Conservation (phyloP, 2,888 invertebrate genomes). For the Dynastes hyllus region DNA sequence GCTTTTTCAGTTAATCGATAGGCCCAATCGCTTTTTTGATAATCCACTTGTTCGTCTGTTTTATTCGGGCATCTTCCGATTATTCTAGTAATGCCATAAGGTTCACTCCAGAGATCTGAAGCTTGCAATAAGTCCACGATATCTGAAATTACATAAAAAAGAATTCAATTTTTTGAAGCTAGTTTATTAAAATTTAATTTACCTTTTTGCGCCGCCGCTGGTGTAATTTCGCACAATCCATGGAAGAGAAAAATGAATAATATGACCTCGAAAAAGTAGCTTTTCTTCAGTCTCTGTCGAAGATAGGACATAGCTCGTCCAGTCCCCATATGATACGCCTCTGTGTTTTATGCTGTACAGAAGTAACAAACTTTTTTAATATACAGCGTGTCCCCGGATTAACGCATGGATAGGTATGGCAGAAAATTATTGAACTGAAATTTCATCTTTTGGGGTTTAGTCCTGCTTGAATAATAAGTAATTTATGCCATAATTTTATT, state of each 20-base stretch:
- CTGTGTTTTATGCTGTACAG: not conserved
- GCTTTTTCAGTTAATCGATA: slow-evolving; percentile 77
- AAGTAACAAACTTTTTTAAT: too few relatives aligned
- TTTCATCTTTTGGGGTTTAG: too few relatives aligned
- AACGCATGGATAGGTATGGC: too few relatives aligned
- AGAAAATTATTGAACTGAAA: too few relatives aligned
- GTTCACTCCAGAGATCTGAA: slow-evolving; percentile 76
- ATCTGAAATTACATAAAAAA: slow-evolving; percentile 59
- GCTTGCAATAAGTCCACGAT: slow-evolving; percentile 79
- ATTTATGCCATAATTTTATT: too few relatives aligned
- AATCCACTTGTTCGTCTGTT: slow-evolving; percentile 61
- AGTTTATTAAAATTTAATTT: slow-evolving; percentile 39
- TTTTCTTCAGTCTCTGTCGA: slow-evolving; percentile 56
- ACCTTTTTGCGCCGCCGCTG: slow-evolving; percentile 53
- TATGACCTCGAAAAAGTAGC: slow-evolving; percentile 32
- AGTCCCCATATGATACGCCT: not conserved
- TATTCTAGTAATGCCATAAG: slow-evolving; percentile 76
- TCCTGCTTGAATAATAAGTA: too few relatives aligned
- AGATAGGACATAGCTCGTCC: slow-evolving; percentile 50
- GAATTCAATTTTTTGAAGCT: not conserved
- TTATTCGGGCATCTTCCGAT: slow-evolving; percentile 77
- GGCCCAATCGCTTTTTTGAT: slow-evolving; percentile 68
- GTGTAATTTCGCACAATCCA: not conserved
- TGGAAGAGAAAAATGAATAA: slow-evolving; percentile 41
- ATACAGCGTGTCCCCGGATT: too few relatives aligned